These are phyloP conservation scores for Pavo muticus DNA, from an alignment of 2,113 vertebrate genomes.

Conservation along the genomic window DNA sequence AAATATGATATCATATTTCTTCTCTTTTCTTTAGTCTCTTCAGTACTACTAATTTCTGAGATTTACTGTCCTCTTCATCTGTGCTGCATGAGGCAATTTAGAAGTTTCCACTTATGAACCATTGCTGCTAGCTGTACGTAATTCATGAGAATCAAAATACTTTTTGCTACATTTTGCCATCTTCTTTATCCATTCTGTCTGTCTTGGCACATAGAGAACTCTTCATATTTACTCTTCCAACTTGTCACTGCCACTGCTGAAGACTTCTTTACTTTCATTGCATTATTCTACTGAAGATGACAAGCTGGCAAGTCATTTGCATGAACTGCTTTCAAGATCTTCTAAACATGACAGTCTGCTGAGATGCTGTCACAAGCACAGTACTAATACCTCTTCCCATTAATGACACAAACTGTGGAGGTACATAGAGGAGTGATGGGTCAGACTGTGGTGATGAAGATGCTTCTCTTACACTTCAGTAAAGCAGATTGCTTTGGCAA, in stretches of 20 bases:
- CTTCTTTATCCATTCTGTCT: not conserved
- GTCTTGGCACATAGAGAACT: not conserved
- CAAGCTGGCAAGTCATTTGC: conserved; percentile 48
- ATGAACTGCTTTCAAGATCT: conserved; percentile 50
- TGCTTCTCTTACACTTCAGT: not conserved
- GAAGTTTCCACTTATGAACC: not conserved
- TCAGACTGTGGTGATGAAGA: not conserved
- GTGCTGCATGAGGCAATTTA: not conserved
- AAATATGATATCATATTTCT: not conserved
- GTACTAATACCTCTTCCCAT: conserved; percentile 34
- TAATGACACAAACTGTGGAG: conserved; percentile 1
- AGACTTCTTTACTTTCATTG: not conserved
- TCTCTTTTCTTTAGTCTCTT: not conserved
- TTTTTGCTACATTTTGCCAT: conserved; percentile 1
- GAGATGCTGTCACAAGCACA: conserved; percentile 44
- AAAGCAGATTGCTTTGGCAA: not conserved
- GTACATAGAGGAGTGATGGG: not conserved
- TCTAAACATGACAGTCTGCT: conserved; percentile 63
- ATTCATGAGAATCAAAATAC: not conserved
- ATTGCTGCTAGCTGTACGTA: not conserved
- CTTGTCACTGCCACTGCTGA: conserved; percentile 10
- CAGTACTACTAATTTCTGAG: not conserved
- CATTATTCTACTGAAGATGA: not conserved
- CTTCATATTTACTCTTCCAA: conserved; percentile 8
- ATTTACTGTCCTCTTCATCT: not conserved